Evolutionary conservation across 2,113 vertebrate species (phyloP), one percentile per base, ranked within the genome.

Genomic region (Corythaixoides concolor): DNA sequence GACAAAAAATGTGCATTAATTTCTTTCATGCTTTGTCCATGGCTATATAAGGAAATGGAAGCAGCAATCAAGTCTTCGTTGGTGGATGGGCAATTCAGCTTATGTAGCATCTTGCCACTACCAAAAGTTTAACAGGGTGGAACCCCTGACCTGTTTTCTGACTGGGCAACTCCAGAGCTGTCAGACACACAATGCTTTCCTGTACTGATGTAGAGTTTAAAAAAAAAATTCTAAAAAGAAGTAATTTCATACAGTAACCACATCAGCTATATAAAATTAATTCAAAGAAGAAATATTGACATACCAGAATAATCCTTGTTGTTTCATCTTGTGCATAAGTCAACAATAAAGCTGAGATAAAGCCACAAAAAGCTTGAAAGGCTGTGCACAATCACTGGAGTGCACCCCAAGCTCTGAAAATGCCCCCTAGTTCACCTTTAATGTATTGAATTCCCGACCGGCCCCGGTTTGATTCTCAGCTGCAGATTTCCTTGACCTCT

Each of bases 401-500:
- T 70, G 45, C 6, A 97, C 35, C 63, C 78, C 47, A 72, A 75
- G 39, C 72, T 96, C 81, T 58, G 39, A 64, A 88, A 91, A 72
- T 89, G 76, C 26, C 84, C 76, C 41, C 9, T 78, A 3, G 1
- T 93, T 97, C 86, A 91, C 86, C 88, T 93, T 84, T 85, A 73
- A 21, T 5, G 5, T 89, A 47, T 18, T 93, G 83, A 84, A 89
- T 79, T 96, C 73, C 68, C 5, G 2, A 47, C n/a, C 10, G 6
- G 68, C 69, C 74, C 39, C 26, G 5, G 68, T 70, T 63, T 72
- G 74, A 39, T 88, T 80, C 70, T 96, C 78, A 82, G 83, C 43
- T 87, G 79, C 81, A 73, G 74, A 74, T 88, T 96, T 94, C 75
- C 53, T 88, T 91, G 80, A 64, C 66, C 75, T 77, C 92, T 89